phyloP scores from a whole-genome alignment of 2,797 vertebrate species.

The Threskiornis aethiopicus region DNA sequence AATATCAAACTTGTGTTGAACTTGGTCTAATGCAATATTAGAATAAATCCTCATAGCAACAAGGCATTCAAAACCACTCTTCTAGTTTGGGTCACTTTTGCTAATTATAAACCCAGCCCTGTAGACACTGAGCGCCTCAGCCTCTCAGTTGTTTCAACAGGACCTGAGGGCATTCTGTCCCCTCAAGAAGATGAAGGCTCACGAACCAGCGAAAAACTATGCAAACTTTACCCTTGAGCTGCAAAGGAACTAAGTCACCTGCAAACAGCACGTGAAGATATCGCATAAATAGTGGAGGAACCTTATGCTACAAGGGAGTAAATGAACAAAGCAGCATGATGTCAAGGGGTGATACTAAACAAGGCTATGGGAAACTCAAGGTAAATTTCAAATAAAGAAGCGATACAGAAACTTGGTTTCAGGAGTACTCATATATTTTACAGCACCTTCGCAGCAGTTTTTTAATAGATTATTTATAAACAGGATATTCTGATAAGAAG shows the following conservation, averaged over 20 bases:
- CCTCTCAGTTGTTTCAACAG: background rate
- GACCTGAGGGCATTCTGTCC: background rate
- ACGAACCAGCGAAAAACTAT: background rate
- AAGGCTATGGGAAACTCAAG: background rate
- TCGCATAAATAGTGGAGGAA: background rate
- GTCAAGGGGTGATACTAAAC: background rate
- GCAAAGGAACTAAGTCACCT: background rate
- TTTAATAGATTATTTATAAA: background rate
- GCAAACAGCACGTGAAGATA: background rate
- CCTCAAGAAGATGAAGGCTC: background rate
- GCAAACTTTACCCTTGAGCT: background rate
- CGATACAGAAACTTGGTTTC: background rate
- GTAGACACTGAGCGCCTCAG: fast-evolving
- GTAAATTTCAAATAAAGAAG: background rate
- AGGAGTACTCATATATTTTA: background rate
- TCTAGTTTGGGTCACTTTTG: background rate
- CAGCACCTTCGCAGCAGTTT: background rate
- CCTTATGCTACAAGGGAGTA: background rate
- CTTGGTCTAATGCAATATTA: background rate
- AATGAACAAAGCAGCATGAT: background rate
- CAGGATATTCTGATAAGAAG: conserved; percentile 5
- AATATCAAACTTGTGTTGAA: background rate
- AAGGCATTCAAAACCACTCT: background rate
- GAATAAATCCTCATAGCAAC: background rate
- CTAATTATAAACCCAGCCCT: background rate